Evolutionary conservation across 2,797 vertebrate genomes (phyloP).

Genomic region (Myotis vivesi): DNA sequence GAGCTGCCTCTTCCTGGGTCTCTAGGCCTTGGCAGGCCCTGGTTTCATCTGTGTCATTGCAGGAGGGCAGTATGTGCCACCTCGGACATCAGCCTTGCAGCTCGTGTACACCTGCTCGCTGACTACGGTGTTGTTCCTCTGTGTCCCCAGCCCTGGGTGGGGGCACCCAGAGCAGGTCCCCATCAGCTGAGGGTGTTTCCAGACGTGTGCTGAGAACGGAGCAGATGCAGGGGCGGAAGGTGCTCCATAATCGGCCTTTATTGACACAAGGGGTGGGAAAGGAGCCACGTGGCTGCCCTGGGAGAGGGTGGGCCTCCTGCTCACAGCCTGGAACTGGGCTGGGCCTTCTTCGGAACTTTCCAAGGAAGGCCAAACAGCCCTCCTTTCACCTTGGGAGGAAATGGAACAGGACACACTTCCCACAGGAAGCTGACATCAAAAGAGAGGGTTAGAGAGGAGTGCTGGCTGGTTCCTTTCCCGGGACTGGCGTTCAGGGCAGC

Average conservation of each 20-base stretch:
- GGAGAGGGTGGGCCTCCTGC: neutral
- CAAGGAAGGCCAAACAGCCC: neutral
- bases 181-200: neutral
- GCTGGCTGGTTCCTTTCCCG: neutral
- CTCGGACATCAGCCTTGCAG: neutral
- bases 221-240: neutral
- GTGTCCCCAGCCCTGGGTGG: fast-evolving
- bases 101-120: fast-evolving
- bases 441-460: neutral
- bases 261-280: neutral
- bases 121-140: neutral
- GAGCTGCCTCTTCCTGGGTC: neutral
- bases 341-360: neutral
- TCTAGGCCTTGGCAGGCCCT: neutral
- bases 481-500: neutral
- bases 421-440: neutral
- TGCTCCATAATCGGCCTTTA: neutral
- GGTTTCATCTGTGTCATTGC: neutral
- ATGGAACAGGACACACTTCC: neutral
- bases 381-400: neutral
- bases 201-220: neutral
- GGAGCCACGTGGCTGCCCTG: neutral
- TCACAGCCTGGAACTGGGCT: neutral
- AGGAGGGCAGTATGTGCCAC: neutral
- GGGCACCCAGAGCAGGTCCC: neutral